These are phyloP conservation scores for Drosophila jambulina DNA, from an alignment of 1,140 invertebrate species.

Conservation along the genomic window DNA sequence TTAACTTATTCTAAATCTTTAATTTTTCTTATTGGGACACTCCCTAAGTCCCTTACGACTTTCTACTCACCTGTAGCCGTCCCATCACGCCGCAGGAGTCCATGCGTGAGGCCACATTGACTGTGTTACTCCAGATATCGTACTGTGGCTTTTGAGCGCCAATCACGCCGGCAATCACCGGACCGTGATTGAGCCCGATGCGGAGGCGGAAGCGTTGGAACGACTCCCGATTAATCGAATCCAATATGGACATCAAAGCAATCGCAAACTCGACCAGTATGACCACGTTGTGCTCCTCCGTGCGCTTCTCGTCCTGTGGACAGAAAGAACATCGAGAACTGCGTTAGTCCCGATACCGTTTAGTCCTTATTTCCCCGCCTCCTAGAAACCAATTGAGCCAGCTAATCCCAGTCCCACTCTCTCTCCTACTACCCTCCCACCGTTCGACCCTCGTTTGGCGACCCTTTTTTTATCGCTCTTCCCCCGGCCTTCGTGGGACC, in stretches of 20 bases:
- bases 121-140: conserved; percentile 99
- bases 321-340: conserved; percentile 32
- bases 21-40: background rate
- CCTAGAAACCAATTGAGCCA: conserved; percentile 58
- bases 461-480: conserved; percentile 49
- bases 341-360: conserved; percentile 53
- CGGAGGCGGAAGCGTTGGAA: conserved; percentile 97
- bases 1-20: background rate
- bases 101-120: conserved; percentile 98
- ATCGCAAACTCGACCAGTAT: conserved; percentile 97
- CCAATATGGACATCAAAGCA: conserved; percentile 95
- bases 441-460: conserved; percentile 64
- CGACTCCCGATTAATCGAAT: conserved; percentile 98
- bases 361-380: conserved; percentile 57
- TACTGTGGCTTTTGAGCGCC: conserved; percentile 99
- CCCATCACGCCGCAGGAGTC: conserved; percentile 97
- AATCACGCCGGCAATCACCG: conserved; percentile 97
- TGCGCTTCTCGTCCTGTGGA: conserved; percentile 88
- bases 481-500: conserved; percentile 30
- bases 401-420: conserved; percentile 51
- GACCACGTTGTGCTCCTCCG: conserved; percentile 94
- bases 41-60: background rate
- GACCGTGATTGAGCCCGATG: conserved; percentile 97
- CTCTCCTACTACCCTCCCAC: conserved; percentile 11
- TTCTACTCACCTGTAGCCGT: conserved; percentile 89